Percentiles rank a stretch among this genome's conserved stretches.
Evolutionary conservation across 2,888 invertebrate genomes (phyloP).

Genomic region (Heliconius sara): DNA sequence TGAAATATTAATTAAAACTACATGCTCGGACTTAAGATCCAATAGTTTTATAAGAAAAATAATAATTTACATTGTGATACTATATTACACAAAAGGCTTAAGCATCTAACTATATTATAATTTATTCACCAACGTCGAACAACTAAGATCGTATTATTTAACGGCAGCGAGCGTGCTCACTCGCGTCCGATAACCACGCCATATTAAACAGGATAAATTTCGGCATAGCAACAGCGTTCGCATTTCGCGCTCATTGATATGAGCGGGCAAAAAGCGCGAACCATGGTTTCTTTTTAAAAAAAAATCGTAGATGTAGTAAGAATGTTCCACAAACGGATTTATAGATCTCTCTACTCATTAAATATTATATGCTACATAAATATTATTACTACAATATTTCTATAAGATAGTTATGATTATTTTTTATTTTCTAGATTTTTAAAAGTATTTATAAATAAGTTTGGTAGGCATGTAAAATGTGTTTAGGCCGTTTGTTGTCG

Average conservation of each 20-base stretch:
- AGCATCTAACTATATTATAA: neutral
- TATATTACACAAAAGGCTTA: neutral
- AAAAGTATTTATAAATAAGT: neutral
- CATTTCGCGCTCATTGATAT: slow-evolving; percentile 28
- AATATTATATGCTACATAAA: neutral
- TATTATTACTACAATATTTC: neutral
- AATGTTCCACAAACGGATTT: slow-evolving; percentile 15
- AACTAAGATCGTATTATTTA: slow-evolving; percentile 19
- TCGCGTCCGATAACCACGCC: slow-evolving; percentile 21
- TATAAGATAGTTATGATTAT: neutral
- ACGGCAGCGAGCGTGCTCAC: slow-evolving; percentile 14
- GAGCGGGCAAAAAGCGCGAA: slow-evolving; percentile 28
- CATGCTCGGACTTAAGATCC: too few species aligned
- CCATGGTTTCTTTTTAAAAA: slow-evolving; percentile 25
- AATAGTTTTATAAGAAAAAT: too few species aligned
- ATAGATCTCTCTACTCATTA: neutral
- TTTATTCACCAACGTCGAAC: slow-evolving; percentile 10
- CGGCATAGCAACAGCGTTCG: slow-evolving; percentile 43
- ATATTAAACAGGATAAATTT: slow-evolving; percentile 41
- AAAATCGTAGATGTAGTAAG: slow-evolving; percentile 15
- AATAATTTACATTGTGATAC: neutral
- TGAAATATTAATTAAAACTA: neutral
- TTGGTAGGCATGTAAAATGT: neutral
- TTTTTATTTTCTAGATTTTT: neutral
- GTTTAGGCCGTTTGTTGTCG: neutral